Base-by-base conservation (phyloP, 2,113 vertebrate genomes). In the Montifringilla adamsi region DNA sequence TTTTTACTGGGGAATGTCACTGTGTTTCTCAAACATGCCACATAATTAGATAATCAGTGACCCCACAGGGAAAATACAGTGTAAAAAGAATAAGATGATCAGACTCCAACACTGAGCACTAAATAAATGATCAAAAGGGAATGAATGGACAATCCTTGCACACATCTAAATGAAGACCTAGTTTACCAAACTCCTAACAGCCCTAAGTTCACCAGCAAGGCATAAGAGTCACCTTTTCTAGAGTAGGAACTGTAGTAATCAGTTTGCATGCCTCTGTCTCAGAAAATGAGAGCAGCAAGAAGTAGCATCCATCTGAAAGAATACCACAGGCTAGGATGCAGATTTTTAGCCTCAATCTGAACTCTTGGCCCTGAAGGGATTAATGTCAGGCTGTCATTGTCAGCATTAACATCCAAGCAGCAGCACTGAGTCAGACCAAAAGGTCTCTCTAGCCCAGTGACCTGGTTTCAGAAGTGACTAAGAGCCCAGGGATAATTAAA, bases 311-410 rank as follows among this genome's bases (percentile, higher is more conserved):
- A 49, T 37, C 43, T 49, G 33, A 62, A 64, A 3, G 13, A 50
- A 23, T 3, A 15, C 28, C 52, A 31, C 1, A 4, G 60, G 33
- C 74, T 44, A 39, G n/a, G 95, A 53, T 60, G 52, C 46, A 73
- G 86, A 37, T 60, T 85, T 93, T 66, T 60, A 93, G 43, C 67
- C 90, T 94, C 75, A 84, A 2, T 22, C 88, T 93, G 89, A 94
- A 91, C 94, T 47, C 84, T 14, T 12, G 30, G 37, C 66, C 90
- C 68, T 15, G n/a, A 13, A 69, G 55, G 44, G 93, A 94, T 97
- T 97, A 96, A 56, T 11, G 39, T 84, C 96, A 83, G 93, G 76
- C 70, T 91, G 75, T 83, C 90, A 66, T 46, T 94, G 83, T 31
- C 93, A 93, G 84, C 84, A 85, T 78, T 91, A 88, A 53, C 6